phyloP scores from a whole-genome alignment of 2,888 invertebrate species.

The Dryococelus australis region DNA sequence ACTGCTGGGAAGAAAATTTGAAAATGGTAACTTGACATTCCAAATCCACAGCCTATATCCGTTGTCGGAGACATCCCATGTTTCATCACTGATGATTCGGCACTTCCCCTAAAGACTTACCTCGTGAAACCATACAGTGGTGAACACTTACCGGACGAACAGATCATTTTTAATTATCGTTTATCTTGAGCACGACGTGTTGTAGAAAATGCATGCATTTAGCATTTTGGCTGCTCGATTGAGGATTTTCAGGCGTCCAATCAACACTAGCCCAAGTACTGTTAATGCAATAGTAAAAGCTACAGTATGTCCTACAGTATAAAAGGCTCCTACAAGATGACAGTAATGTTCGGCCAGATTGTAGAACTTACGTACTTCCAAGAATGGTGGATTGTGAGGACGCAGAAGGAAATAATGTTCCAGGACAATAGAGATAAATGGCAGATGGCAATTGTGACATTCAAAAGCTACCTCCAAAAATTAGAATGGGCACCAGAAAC shows the following conservation, averaged over 20 bases:
- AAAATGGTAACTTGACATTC: slow-evolving; percentile 48
- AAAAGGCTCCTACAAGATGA: slow-evolving; percentile 3
- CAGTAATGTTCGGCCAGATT: neutral
- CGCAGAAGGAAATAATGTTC: neutral
- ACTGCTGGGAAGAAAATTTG: slow-evolving; percentile 42
- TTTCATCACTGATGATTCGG: slow-evolving; percentile 52
- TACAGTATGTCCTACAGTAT: slow-evolving; percentile 22
- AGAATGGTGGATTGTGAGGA: slow-evolving; percentile 5
- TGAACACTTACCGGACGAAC: slow-evolving; percentile 46
- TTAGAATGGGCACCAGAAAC: slow-evolving; percentile 12
- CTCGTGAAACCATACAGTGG: slow-evolving; percentile 46
- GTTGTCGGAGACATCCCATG: slow-evolving; percentile 48
- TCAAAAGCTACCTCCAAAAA: neutral
- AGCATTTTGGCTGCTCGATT: slow-evolving; percentile 46
- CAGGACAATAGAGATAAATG: neutral
- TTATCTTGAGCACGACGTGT: slow-evolving; percentile 43
- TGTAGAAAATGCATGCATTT: slow-evolving; percentile 47
- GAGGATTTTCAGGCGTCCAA: slow-evolving; percentile 42
- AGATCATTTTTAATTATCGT: slow-evolving; percentile 48
- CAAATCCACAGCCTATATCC: slow-evolving; percentile 44
- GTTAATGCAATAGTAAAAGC: slow-evolving; percentile 8
- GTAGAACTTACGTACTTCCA: neutral
- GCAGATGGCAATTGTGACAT: neutral
- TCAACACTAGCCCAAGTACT: slow-evolving; percentile 23
- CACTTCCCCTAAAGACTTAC: slow-evolving; percentile 48